These are phyloP conservation scores for Hydrolagus affinis DNA, from an alignment of 2,113 vertebrate species.

Conservation along the genomic window DNA sequence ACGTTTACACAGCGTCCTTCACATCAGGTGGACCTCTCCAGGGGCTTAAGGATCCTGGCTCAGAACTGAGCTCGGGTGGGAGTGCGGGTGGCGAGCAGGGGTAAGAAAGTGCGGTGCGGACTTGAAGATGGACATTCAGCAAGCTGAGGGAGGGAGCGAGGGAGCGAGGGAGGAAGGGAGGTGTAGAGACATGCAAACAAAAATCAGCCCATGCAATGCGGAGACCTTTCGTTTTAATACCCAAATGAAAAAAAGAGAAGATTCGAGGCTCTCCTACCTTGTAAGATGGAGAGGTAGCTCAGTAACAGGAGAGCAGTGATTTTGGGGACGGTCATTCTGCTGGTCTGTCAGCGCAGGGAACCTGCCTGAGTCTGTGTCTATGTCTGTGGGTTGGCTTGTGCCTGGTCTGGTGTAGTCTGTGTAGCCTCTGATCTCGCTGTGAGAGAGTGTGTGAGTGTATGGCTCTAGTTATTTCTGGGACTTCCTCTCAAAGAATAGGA, in stretches of 20 bases:
- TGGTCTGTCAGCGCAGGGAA: neutral
- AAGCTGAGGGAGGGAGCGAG: slow-evolving; percentile 36
- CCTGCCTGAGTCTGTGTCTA: neutral
- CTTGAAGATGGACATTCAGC: slow-evolving; percentile 34
- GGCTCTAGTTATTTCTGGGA: slow-evolving; percentile 42
- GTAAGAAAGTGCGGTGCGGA: no score
- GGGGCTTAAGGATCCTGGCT: no score
- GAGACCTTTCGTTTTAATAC: neutral
- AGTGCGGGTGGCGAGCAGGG: no score
- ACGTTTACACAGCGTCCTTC: no score
- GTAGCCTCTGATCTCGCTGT: slow-evolving; percentile 49
- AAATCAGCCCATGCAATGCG: no score
- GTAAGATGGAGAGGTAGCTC: neutral
- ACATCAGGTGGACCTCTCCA: no score
- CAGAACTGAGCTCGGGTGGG: slow-evolving; percentile 39
- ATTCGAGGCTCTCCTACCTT: slow-evolving; percentile 13
- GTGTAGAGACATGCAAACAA: slow-evolving; percentile 1
- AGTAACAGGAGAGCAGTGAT: neutral
- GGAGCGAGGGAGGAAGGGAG: slow-evolving; percentile 35
- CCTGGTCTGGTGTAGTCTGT: slow-evolving; percentile 39
- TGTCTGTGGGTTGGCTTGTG: slow-evolving; percentile 33
- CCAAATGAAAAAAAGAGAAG: neutral
- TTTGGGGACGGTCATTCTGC: neutral
- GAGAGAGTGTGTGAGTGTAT: slow-evolving; percentile 11
- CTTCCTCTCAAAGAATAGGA: slow-evolving; percentile 79